Base-by-base conservation (phyloP, 1,140 invertebrate species). In the Heliconius eleuchia region DNA sequence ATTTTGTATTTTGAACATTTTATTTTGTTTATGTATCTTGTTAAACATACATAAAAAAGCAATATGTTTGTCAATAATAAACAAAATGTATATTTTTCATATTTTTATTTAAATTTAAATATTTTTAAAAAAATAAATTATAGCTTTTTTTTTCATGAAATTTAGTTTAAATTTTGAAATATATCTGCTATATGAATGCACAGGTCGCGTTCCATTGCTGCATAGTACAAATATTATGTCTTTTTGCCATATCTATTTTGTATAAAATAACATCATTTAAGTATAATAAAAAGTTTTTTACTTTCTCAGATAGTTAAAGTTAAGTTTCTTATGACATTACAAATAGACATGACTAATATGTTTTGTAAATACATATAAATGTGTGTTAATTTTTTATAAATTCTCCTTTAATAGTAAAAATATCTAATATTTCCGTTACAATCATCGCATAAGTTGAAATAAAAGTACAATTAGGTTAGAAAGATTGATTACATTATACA, bases 121-220 rank as follows among this genome's bases (percentile, higher is more conserved):
- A 27, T 66, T 66, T 23, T 13, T 30, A 18, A 0, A 23, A 23
- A 23, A 66, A 4, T 16, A 16, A 16, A 0, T 46, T 46, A 46
- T 46, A 46, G 13, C 3, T 46, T 46, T 16, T 13, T 30, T 66
- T 66, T 18, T 4, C 5, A 66, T 66, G 3, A 66, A 27, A 30
- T 13, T 13, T 66, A 66, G 60, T 66, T 66, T 6, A 30, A 66
- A 66, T 66, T 66, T 66, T 16, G 27, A 66, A 66, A 30, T 66
- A 66, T 66, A 30, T 66, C 60, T 66, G n/a, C 57, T 60, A 27
- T 66, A 66, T 16, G 60, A 66, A 30, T 66, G 60, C 60, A 66
- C 60, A 66, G 11, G 60, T 66, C 23, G 60, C 19, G 60, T 66
- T 66, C 60, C 60, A n/a, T 30, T 30, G 27, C 60, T 66, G 60